These are phyloP conservation scores for Arctia plantaginis DNA, from an alignment of 2,888 invertebrate genomes.

Conservation along the genomic window DNA sequence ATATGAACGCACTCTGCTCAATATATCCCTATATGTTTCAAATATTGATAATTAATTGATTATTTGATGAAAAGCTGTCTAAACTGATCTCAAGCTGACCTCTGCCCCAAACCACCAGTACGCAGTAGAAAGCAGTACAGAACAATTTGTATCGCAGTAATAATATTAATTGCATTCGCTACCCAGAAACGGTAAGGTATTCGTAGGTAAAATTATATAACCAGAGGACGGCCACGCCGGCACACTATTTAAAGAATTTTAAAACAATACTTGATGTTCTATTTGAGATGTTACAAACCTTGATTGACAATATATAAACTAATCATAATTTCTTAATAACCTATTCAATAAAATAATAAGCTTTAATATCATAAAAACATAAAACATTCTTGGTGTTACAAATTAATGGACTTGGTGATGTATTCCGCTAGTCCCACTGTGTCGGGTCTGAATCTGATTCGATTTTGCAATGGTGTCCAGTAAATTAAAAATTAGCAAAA, in stretches of 20 bases:
- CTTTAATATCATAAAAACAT: too few relatives aligned
- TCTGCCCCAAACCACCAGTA: slow-evolving; percentile 10
- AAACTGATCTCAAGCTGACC: slow-evolving; percentile 9
- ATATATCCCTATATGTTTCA: not conserved
- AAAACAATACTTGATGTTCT: not conserved
- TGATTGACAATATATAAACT: not conserved
- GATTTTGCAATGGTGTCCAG: too few relatives aligned
- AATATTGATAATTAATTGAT: not conserved
- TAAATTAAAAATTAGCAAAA: too few relatives aligned
- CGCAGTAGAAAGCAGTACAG: slow-evolving; percentile 39
- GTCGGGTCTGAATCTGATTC: too few relatives aligned
- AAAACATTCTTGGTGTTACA: too few relatives aligned
- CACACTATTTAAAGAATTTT: not conserved
- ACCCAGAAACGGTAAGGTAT: slow-evolving; percentile 11
- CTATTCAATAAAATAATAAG: too few relatives aligned
- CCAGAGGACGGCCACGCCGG: not conserved
- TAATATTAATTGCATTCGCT: slow-evolving; percentile 36
- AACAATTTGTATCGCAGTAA: slow-evolving; percentile 25
- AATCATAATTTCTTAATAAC: not conserved
- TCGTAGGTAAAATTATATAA: slow-evolving; percentile 23
- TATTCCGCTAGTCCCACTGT: not conserved
- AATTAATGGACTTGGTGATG: not conserved
- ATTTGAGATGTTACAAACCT: not conserved
- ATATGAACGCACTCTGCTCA: not conserved
- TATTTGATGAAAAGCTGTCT: not conserved